Base-by-base conservation (phyloP, 2,888 invertebrate species). In the Ophioninae sp. region DNA sequence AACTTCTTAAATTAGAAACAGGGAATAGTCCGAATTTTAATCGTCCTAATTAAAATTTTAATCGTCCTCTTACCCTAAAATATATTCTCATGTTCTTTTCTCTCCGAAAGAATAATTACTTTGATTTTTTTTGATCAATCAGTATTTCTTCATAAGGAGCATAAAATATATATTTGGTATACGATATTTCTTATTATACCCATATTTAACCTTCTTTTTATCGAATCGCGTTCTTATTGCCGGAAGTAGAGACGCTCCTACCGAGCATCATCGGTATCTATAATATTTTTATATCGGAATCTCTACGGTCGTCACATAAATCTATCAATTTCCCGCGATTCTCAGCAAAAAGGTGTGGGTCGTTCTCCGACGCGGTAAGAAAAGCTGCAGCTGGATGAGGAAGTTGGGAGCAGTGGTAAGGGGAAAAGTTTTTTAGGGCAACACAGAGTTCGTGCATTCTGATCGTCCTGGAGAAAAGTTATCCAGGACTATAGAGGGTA, bases 271-370 rank as follows among this genome's bases (percentile, higher is more conserved):
- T 83, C 83, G 62, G 76, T 78, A 82, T 85, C 85, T 85, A 86
- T 87, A 86, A 89, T 89, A 87, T 87, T 89, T 90, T 90, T 89
- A 89, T 89, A 90, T 90, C 86, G 89, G 85, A 89, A 88, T 89
- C 87, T 85, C 85, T 85, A 88, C 1, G 86, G 85, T 67, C 56
- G 87, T 79, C 88, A 86, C 86, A 89, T 90, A 91, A 91, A 91
- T 90, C 90, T 88, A 89, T 91, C 91, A 89, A 87, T 87, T 86
- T 85, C 80, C 80, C 86, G 81, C 84, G 84, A 83, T 84, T 83
- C 44, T 75, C 65, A 76, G 78, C 74, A 82, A 82, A 83, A 80
- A 23, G 69, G 69, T 74, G 59, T 62, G 67, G 41, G 65, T 57
- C 57, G 41, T 79, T 64, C 59, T 44, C 13, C 64, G 69, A 65